phyloP scores from a whole-genome alignment of 2,888 invertebrate species.

The Lasioglossum lativentre region DNA sequence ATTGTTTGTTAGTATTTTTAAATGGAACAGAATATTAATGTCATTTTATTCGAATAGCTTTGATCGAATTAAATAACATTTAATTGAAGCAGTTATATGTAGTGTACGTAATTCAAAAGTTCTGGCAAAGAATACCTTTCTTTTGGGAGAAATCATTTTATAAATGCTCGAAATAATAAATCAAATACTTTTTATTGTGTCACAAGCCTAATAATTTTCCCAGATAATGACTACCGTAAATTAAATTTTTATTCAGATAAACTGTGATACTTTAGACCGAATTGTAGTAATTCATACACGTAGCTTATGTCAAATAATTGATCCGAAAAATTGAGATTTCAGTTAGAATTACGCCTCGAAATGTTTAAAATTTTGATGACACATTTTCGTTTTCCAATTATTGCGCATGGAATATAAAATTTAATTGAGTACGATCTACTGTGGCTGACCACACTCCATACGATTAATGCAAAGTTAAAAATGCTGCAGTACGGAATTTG shows the following conservation, averaged over 20 bases:
- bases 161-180: not conserved
- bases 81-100: no score
- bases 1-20: no score
- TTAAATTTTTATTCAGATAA: not conserved
- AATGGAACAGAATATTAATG: no score
- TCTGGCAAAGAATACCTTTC: no score
- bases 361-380: not conserved
- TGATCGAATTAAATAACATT: no score
- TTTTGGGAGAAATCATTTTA: no score
- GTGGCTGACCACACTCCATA: conserved; percentile 6
- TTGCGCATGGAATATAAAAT: not conserved
- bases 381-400: not conserved
- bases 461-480: not conserved
- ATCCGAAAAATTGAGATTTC: not conserved
- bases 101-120: no score
- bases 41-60: no score
- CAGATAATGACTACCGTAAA: not conserved
- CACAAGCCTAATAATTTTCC: not conserved
- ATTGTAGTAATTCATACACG: no score
- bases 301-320: not conserved
- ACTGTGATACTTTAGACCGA: no score
- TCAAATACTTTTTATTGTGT: not conserved
- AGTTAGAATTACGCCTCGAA: no score
- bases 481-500: no score
- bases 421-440: conserved; percentile 1